Evolutionary conservation across 2,113 vertebrate genomes (phyloP), one percentile per base, ranked within the genome.

Genomic region (Pelecanoides urinatrix): DNA sequence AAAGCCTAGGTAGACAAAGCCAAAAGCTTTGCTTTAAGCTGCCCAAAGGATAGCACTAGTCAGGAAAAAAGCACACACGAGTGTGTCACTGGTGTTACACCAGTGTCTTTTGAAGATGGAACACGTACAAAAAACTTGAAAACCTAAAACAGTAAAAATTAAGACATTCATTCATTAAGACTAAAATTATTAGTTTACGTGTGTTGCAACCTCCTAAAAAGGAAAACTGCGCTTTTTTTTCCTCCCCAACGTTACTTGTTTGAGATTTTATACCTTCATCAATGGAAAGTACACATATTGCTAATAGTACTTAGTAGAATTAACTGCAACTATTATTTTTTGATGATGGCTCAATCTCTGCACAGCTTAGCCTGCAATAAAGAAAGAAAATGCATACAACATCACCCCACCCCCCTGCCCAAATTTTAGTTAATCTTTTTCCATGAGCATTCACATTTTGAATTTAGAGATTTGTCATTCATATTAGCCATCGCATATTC

Each of bases 381-480:
- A 62, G 34, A 68, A 58, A 62, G 34, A 73, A 88, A 82, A 66
- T n/a, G 19, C 78, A 71, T 8, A 34, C 21, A 70, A 22, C 23
- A 74, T 52, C 65, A 47, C 16, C 14, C 32, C 23, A 50, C 15
- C 10, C 34, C 8, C 29, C 32, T 0, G 0, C 29, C 47, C 27
- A 53, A 62, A 36, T 53, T 49, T 66, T 30, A 49, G 21, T 40
- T 45, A 25, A 21, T 52, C 58, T 76, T 59, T 29, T 61, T 55
- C 27, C 13, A 20, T 17, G 16, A 84, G 17, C 23, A 71, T 58
- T 76, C 9, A 32, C 8, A 26, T 59, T 62, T 67, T 67, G 47
- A 38, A 77, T 77, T 82, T 61, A 77, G 23, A 78, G 13, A 38
- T 71, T 47, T 75, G 13, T 71, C 61, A 80, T 52, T 83, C 55